phyloP scores from a whole-genome alignment of 2,888 invertebrate genomes.

The Galerucella nymphaeae region DNA sequence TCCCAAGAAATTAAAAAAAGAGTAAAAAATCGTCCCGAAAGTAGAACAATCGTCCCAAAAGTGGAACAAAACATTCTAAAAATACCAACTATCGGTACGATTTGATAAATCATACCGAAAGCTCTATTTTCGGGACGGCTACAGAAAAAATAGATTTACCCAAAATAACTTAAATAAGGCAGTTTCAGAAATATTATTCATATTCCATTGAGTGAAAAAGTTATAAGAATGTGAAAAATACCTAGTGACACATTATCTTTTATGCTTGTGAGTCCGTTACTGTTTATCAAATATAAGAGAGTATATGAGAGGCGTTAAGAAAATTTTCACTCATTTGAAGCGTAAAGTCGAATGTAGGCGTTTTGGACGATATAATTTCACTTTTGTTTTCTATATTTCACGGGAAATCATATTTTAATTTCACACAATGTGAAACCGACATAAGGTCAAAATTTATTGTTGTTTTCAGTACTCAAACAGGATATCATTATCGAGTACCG shows the following conservation, averaged over 20 bases:
- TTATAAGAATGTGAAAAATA: too few relatives aligned
- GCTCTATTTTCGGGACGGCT: too few relatives aligned
- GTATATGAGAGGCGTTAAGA: constrained; percentile 22
- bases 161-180: too few relatives aligned
- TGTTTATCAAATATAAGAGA: constrained; percentile 1
- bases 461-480: constrained; percentile 12
- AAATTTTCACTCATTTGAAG: constrained; percentile 35
- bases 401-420: constrained; percentile 22
- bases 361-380: constrained; percentile 34
- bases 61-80: too few relatives aligned
- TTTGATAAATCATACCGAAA: too few relatives aligned
- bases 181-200: too few relatives aligned
- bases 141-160: too few relatives aligned
- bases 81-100: too few relatives aligned
- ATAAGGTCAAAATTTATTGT: constrained; percentile 20
- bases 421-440: constrained; percentile 16
- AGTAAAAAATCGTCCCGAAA: too few relatives aligned
- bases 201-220: too few relatives aligned
- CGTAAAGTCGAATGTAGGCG: constrained; percentile 35
- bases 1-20: too few relatives aligned
- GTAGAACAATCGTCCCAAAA: too few relatives aligned
- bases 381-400: constrained; percentile 30
- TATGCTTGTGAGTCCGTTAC: neutral
- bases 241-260: neutral
- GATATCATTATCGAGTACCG: constrained; percentile 3